These are phyloP conservation scores for Aurelia sp. DNA, from an alignment of 30 jellyfish, hydroid and myxozoan species.

Conservation along the genomic window DNA sequence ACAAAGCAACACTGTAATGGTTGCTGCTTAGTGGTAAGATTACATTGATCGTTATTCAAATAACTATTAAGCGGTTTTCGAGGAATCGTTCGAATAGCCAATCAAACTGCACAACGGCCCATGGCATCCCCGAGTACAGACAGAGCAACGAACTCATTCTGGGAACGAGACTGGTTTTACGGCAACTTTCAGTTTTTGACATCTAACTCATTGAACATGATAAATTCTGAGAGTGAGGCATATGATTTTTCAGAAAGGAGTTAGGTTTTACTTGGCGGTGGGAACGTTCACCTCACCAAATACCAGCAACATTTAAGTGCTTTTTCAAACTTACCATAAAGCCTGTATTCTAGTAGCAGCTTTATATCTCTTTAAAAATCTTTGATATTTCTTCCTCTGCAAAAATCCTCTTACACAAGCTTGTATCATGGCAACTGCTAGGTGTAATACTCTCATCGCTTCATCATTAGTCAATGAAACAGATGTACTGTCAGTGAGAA, in stretches of 20 bases:
- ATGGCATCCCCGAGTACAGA: no score
- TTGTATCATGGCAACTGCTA: slow-evolving; percentile 94
- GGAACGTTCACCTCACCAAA: not conserved
- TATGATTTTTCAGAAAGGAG: no score
- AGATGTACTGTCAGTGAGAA: slow-evolving; percentile 7
- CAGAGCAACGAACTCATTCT: no score
- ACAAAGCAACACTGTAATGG: no score
- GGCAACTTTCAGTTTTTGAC: not conserved
- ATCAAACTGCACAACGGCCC: not conserved
- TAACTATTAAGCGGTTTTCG: not conserved
- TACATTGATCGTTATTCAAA: no score
- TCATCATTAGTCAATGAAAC: slow-evolving; percentile 91
- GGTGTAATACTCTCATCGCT: slow-evolving; percentile 80
- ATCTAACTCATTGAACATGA: not conserved
- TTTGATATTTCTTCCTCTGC: slow-evolving; percentile 72
- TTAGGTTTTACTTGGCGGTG: not conserved
- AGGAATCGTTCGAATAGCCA: not conserved
- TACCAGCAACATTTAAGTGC: not conserved
- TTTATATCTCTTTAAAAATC: slow-evolving; percentile 42
- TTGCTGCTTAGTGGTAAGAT: no score
- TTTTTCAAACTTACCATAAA: slow-evolving; percentile 57
- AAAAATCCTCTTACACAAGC: slow-evolving; percentile 80
- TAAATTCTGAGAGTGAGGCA: not conserved
- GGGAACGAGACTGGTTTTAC: no score
- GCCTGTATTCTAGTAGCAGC: slow-evolving; percentile 97